Conservation (phyloP, 2,113 vertebrate genomes). For the Columba janthina region DNA sequence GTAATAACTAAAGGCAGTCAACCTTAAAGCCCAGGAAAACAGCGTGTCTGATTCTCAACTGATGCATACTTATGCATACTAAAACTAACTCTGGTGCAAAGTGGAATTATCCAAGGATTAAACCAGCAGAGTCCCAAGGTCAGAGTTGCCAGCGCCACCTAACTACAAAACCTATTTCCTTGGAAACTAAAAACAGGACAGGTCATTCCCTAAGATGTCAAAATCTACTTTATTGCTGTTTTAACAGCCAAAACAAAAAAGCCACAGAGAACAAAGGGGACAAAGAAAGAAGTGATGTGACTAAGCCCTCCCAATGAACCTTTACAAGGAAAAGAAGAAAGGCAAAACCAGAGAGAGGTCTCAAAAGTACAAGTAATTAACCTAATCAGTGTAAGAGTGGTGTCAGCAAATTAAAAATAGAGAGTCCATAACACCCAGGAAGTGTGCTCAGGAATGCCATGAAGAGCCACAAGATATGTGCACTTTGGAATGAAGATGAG, state of each 20-base stretch:
- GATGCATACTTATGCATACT: background rate
- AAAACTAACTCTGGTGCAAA: background rate
- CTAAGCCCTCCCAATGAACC: constrained; percentile 23
- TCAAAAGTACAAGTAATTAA: constrained; percentile 40
- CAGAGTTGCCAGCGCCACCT: background rate
- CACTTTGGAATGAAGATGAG: background rate
- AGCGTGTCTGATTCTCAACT: background rate
- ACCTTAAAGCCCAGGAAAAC: constrained; percentile 6
- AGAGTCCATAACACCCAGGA: constrained; percentile 18
- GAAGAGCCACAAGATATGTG: background rate
- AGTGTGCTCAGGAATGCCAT: background rate
- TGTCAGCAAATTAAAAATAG: constrained; percentile 65
- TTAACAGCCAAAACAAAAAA: constrained; percentile 7
- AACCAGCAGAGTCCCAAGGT: constrained; percentile 12
- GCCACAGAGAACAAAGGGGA: background rate
- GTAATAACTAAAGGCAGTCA: constrained; percentile 27
- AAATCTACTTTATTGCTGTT: constrained; percentile 12
- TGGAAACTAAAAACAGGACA: constrained; percentile 19
- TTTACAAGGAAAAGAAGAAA: constrained; percentile 50
- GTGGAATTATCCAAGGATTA: background rate
- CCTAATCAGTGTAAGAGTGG: constrained; percentile 52
- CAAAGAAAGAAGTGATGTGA: constrained; percentile 57
- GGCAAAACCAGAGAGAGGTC: background rate
- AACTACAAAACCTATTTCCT: constrained; percentile 15
- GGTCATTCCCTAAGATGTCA: constrained; percentile 27